phyloP scores from a whole-genome alignment of 2,113 vertebrate genomes.

The Trematomus loennbergii region DNA sequence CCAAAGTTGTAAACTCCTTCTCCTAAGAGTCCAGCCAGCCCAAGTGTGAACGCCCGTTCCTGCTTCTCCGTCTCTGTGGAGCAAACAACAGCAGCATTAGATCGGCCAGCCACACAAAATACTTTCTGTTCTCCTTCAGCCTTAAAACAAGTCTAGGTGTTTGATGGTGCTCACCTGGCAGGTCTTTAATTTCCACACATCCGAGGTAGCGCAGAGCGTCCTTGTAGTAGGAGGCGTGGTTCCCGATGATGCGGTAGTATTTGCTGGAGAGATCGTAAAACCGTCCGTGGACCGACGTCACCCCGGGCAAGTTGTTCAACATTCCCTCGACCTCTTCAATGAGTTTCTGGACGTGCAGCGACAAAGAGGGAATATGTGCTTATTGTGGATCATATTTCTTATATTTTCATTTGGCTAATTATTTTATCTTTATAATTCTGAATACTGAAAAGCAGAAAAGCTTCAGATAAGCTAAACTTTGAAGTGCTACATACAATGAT shows the following conservation, averaged over 20 bases:
- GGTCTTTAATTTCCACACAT: conserved; percentile 93
- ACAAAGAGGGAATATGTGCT: neutral
- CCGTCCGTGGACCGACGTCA: conserved; percentile 95
- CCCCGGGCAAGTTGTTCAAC: conserved; percentile 90
- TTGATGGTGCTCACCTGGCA: conserved; percentile 85
- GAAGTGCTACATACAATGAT: no score
- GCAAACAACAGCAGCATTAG: neutral
- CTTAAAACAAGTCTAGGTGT: rapidly evolving
- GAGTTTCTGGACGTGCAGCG: conserved; percentile 84
- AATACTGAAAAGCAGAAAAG: no score
- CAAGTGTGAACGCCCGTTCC: conserved; percentile 96
- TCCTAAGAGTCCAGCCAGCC: conserved; percentile 93
- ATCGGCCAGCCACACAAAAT: neutral
- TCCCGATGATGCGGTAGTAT: conserved; percentile 96
- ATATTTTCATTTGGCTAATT: neutral
- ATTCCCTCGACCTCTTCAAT: conserved; percentile 96
- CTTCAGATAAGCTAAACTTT: no score
- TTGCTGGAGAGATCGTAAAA: conserved; percentile 99
- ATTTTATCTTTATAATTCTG: no score
- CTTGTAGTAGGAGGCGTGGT: conserved; percentile 95
- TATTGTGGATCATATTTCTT: neutral
- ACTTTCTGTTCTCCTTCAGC: neutral
- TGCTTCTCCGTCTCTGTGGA: conserved; percentile 93
- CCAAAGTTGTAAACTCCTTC: conserved; percentile 99
- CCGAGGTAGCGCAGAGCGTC: conserved; percentile 95